Evolutionary conservation across 2,797 vertebrate genomes (phyloP).

Genomic region (Naso thynnoides): DNA sequence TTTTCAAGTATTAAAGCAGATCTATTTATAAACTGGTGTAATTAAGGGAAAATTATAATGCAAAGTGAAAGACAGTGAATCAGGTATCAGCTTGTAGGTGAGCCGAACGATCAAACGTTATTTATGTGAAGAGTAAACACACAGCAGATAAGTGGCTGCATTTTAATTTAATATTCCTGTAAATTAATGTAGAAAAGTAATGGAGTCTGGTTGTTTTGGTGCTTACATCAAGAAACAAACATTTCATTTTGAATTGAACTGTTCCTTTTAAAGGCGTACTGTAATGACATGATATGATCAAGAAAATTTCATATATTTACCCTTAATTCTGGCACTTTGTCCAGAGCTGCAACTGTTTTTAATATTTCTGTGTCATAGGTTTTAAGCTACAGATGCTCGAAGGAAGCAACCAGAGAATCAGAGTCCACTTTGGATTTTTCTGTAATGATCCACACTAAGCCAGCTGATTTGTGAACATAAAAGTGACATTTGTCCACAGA

Average conservation of each 20-base stretch:
- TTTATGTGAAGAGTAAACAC: neutral
- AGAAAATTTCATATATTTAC: neutral
- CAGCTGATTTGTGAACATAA: no score
- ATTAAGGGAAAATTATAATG: conserved; percentile 38
- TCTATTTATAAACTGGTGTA: conserved; percentile 75
- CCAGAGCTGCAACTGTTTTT: neutral
- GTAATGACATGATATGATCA: neutral
- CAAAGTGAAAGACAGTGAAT: conserved; percentile 18
- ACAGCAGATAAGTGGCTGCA: neutral
- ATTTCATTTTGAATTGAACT: neutral
- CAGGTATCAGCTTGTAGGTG: neutral
- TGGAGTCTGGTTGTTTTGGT: conserved; percentile 23
- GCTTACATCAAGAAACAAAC: no score
- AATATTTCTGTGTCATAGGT: neutral
- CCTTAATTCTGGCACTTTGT: neutral
- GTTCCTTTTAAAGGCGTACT: neutral
- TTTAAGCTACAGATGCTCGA: neutral
- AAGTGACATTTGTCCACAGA: neutral
- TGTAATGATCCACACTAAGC: neutral
- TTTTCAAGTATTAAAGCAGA: conserved; percentile 71
- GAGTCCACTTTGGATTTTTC: neutral
- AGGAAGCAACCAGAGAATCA: neutral
- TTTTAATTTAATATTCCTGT: neutral
- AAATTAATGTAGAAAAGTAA: neutral
- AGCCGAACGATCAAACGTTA: conserved; percentile 8